Evolutionary conservation across 2,888 invertebrate species (phyloP).

Genomic region (Caenorhabditis uteleia): DNA sequence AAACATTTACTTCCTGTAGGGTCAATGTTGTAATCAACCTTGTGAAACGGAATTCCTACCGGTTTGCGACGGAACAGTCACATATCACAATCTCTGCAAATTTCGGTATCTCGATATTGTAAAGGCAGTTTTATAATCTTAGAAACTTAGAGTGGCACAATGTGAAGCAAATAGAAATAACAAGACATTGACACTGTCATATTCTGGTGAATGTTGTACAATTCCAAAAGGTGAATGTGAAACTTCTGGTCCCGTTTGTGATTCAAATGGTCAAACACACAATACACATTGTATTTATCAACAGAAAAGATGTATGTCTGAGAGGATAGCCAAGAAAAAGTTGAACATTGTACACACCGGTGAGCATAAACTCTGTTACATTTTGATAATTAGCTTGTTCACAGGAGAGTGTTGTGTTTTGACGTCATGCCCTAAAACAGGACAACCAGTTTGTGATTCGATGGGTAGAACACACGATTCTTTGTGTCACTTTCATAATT

Average conservation of each 20-base stretch:
- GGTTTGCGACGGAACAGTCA: slow-evolving; percentile 53
- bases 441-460: slow-evolving; percentile 57
- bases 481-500: slow-evolving; percentile 61
- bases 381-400: neutral
- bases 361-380: slow-evolving; percentile 5
- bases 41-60: slow-evolving; percentile 49
- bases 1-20: slow-evolving; percentile 20
- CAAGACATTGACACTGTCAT: slow-evolving; percentile 38
- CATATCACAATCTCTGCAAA: slow-evolving; percentile 44
- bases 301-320: slow-evolving; percentile 56
- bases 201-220: slow-evolving; percentile 55
- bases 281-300: slow-evolving; percentile 55
- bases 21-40: slow-evolving; percentile 47
- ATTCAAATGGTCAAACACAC: slow-evolving; percentile 55
- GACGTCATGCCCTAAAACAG: slow-evolving; percentile 49
- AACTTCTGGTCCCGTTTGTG: slow-evolving; percentile 53
- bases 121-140: neutral
- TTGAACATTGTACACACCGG: slow-evolving; percentile 55
- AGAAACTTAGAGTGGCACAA: slow-evolving; percentile 50
- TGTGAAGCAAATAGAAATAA: slow-evolving; percentile 56
- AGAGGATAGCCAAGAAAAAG: slow-evolving; percentile 35
- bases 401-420: slow-evolving; percentile 58
- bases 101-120: slow-evolving; percentile 31
- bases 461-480: slow-evolving; percentile 52
- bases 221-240: slow-evolving; percentile 43